Base-by-base conservation (phyloP, 2,113 vertebrate genomes). In the Cyprinodon variegatus region DNA sequence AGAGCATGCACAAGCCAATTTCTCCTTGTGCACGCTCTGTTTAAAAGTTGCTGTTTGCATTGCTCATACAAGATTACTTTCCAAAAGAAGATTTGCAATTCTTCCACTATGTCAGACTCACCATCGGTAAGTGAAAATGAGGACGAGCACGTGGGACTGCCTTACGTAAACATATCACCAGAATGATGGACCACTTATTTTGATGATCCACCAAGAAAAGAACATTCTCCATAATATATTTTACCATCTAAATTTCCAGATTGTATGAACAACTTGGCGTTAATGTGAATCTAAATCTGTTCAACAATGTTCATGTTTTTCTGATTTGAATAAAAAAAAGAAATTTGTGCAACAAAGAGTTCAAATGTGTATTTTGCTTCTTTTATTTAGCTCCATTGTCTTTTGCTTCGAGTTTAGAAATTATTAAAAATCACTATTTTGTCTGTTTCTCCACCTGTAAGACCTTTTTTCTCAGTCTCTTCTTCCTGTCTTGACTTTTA, bases 401-500 rank as follows among this genome's bases (percentile, higher is more conserved):
- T n/a, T 15, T n/a, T 8, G 2, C 50, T 57, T 57, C 17, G 20
- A 2, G 5, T 57, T 57, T 20, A 7, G 15, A 17, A 41, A 9
- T 50, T 13, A 8, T 7, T 50, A 50, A 20, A 53, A 17, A 53
- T 20, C 48, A 53, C 12, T 6, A 14, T 6, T 53, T 53, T 53
- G 48, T 53, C 48, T 53, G 14, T 17, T 14, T 53, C 48, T 53
- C 15, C 48, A 20, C 17, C 17, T 53, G 17, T 53, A 53, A 53
- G 17, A 7, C 17, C 50, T 57, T 10, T n/a, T 37, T 1, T 46
- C 22, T 4, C 10, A 50, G 6, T 0, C 17, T 81, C 22, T 67
- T 70, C 22, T 37, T 65, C 59, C 9, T 68, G 38, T 57, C 61
- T 38, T n/a, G 20, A 67, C 61, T 61, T 77, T 45, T 7, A 73